Base-by-base conservation (phyloP, 2,888 invertebrate species). In the Ophion costatus region DNA sequence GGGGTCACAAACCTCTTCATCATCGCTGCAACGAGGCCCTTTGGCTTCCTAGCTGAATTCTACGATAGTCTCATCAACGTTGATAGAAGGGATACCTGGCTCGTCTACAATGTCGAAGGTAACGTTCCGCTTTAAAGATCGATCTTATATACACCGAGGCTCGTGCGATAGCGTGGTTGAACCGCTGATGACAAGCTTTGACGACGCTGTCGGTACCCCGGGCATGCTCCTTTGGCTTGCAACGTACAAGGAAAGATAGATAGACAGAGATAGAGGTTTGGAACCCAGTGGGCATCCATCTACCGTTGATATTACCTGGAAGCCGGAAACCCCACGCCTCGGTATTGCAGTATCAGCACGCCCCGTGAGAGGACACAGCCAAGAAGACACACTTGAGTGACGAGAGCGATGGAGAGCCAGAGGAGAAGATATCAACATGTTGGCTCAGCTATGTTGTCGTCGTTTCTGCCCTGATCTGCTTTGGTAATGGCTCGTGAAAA, bases 1-100 rank as follows among this genome's bases (percentile, higher is more conserved):
- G 59, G 64, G 75, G 63, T 74, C 69, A 78, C 69, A 67, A 67
- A 78, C 64, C 78, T 78, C 79, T 85, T 85, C 80, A 85, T 82
- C 85, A 85, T 76, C 61, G 67, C 11, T 57, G 66, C 33, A 33
- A 71, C 61, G 45, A 61, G 67, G 80, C 24, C 82, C 84, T 75
- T 79, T 76, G 82, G 85, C 73, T 73, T 82, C 75, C 38, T 74
- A 22, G 70, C 75, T 57, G 70, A 76, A n/a, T 80, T 64, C 71
- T 59, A 29, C 24, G 70, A 61, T 70, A 51, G 70, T 80, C 69
- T 69, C 67, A 64, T 42, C 59, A 63, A 67, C 61, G 73, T 33
- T 24, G 64, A 71, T 38, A 70, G 51, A 61, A 33, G 63, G 42
- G 29, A 57, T 29, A 29, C 66, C 33, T 64, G 20, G 57, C 59